Evolutionary conservation across 1,140 invertebrate genomes (phyloP).

Genomic region (Papilio dardanus): DNA sequence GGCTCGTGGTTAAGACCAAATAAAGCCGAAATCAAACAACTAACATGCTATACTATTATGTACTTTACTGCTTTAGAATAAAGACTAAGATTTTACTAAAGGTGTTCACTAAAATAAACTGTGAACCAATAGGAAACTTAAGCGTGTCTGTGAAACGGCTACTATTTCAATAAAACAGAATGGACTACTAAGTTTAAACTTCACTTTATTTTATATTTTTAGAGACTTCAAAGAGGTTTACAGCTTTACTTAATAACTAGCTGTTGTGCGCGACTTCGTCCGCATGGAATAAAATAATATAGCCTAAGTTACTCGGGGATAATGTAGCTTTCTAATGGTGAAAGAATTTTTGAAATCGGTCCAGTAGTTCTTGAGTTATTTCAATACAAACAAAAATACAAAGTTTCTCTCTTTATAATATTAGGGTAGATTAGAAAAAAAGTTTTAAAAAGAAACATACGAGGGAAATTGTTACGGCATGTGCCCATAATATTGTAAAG

Average conservation of each 20-base stretch:
- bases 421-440: too few relatives aligned
- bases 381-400: too few relatives aligned
- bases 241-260: not conserved
- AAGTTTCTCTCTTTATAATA: too few relatives aligned
- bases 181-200: constrained; percentile 10
- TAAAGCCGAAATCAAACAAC: constrained; percentile 39
- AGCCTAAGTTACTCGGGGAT: too few relatives aligned
- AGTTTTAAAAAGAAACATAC: not conserved
- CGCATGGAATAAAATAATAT: too few relatives aligned
- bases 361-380: too few relatives aligned
- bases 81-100: constrained; percentile 31
- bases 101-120: constrained; percentile 16
- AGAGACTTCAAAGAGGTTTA: not conserved
- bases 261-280: too few relatives aligned
- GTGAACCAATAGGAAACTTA: constrained; percentile 45
- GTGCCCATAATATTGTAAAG: not conserved
- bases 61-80: constrained; percentile 27
- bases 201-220: not conserved
- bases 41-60: not conserved
- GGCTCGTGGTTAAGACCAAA: constrained; percentile 44
- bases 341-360: too few relatives aligned
- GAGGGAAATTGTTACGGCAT: not conserved
- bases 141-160: constrained; percentile 30
- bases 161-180: constrained; percentile 30
- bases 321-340: too few relatives aligned